Base-by-base conservation (phyloP, 2,797 vertebrate species). In the Thalassophryne amazonica region DNA sequence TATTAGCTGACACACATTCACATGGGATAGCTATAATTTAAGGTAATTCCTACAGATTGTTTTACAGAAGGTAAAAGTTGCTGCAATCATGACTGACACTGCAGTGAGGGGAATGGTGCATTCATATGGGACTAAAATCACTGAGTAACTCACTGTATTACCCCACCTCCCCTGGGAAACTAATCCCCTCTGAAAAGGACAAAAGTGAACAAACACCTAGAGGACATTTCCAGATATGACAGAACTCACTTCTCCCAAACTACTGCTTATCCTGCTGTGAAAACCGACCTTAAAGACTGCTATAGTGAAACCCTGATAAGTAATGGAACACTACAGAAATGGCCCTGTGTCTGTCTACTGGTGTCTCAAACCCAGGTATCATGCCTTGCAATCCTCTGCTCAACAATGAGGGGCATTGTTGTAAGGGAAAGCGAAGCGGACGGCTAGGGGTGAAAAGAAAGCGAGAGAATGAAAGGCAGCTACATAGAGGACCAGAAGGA, bases 391-490 rank as follows among this genome's bases (percentile, higher is more conserved):
- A 82, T 38, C 74, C 78, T 70, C 60, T 17, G 21, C 43, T 64
- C 20, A 40, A 88, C 82, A 89, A 83, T 67, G 76, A 61, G 34
- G 50, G 36, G 27, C 77, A 73, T 74, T 90, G 86, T 86, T 82
- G 23, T 23, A 48, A 25, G 46, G 37, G 42, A 60, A 60, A 56
- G 47, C 60, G 46, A 30, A 65, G 14, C 31, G 14, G 23, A 9
- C 36, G 29, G 32, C 3, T 31, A 24, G 29, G 9, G 49, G 19
- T 15, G 25, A 48, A 17, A 37, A 18, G 40, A 10, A 37, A 49
- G 0, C 17, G 39, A 20, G 28, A 5, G 16, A 1, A 4, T 16
- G 19, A 58, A 14, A 41, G 24, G n/a, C n/a, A 48, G 23, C 45
- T 19, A 31, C 16, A 23, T 13, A 10, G 19, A 51, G 19, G 20